Conservation (phyloP, 1,140 invertebrate genomes). For the Daktulosphaira vitifoliae region DNA sequence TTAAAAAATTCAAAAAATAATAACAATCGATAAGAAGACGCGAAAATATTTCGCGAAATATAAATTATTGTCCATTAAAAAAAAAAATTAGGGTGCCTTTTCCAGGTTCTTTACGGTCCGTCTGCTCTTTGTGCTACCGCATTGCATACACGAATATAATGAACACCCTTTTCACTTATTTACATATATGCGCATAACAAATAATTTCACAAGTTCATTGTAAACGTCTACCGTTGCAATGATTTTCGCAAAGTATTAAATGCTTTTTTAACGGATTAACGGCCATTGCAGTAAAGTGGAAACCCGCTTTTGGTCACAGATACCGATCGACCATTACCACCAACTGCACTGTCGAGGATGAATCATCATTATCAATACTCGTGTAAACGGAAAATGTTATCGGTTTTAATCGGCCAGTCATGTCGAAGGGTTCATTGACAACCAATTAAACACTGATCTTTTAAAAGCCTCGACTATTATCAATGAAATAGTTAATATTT, state of each 20-base stretch:
- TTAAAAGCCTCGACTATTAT: no score
- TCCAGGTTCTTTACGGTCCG: slow-evolving; percentile 16
- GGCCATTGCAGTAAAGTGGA: slow-evolving; percentile 6
- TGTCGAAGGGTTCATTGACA: no score
- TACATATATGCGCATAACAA: slow-evolving; percentile 6
- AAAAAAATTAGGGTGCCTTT: slow-evolving; percentile 26
- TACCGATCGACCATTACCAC: slow-evolving; percentile 8
- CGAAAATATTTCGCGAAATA: slow-evolving; percentile 30
- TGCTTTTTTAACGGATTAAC: slow-evolving; percentile 32
- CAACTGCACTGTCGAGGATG: no score
- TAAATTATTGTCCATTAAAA: slow-evolving; percentile 32
- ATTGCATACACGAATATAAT: slow-evolving; percentile 11
- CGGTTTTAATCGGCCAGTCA: no score
- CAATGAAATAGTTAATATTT: no score
- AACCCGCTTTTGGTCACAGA: slow-evolving; percentile 11
- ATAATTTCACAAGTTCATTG: not conserved
- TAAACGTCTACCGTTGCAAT: slow-evolving; percentile 17
- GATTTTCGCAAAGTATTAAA: slow-evolving; percentile 31
- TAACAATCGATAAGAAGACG: slow-evolving; percentile 29
- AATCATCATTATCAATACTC: no score
- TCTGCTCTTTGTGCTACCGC: slow-evolving; percentile 14
- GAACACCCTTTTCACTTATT: slow-evolving; percentile 32
- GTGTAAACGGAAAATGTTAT: no score
- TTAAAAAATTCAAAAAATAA: slow-evolving; percentile 33
- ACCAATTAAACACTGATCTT: no score